A percentile compares a stretch with the other conserved stretches of the same genome.
Evolutionary conservation across 2,888 invertebrate species (phyloP).

Genomic region (Epsilonema sp.): DNA sequence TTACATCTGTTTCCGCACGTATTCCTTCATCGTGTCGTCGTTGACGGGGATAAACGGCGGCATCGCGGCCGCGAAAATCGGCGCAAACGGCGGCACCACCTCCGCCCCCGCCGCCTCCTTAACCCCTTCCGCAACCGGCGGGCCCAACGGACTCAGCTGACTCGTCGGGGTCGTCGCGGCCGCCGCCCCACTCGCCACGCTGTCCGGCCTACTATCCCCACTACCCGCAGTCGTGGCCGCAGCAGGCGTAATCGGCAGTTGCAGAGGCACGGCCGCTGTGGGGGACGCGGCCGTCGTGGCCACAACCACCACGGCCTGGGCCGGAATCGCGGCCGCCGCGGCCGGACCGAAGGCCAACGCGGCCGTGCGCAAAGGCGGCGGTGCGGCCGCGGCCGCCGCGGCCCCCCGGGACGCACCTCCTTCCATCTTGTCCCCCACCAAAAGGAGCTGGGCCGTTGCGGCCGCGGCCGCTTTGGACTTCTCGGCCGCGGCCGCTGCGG

Average conservation of each 20-base stretch:
- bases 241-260: neutral
- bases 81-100: neutral
- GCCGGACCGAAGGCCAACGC: conserved; percentile 12
- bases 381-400: neutral
- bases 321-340: conserved; percentile 13
- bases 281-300: neutral
- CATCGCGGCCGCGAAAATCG: neutral
- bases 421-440: neutral
- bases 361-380: neutral
- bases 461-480: neutral
- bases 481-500: neutral
- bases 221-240: neutral
- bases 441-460: neutral
- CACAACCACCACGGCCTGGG: neutral
- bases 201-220: neutral
- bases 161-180: neutral
- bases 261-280: conserved; percentile 1
- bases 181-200: neutral
- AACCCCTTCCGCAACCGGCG: too few species aligned
- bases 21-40: conserved; percentile 22
- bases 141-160: neutral
- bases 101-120: neutral
- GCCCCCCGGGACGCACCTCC: too few species aligned
- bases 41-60: conserved; percentile 8
- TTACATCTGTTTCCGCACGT: conserved; percentile 26